These are phyloP conservation scores for Trachelipus rathkii DNA, from an alignment of 1,140 invertebrate species.

Conservation along the genomic window DNA sequence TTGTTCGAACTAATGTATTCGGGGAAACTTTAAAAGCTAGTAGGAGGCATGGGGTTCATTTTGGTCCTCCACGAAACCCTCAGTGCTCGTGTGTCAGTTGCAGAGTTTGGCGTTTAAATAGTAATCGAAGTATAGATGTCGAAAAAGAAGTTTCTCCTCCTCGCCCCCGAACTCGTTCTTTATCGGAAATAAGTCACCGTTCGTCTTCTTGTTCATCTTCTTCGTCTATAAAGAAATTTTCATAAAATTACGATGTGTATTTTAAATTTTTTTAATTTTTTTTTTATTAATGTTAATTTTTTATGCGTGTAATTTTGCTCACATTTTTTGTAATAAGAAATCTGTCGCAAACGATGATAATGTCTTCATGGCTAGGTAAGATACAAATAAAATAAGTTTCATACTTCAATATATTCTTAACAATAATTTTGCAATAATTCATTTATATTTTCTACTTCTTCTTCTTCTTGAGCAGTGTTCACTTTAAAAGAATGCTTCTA, in stretches of 20 bases:
- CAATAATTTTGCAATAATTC: too few relatives aligned
- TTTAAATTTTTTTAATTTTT: too few relatives aligned
- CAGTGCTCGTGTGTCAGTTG: constrained; percentile 68
- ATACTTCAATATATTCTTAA: too few relatives aligned
- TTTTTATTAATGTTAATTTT: too few relatives aligned
- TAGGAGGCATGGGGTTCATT: constrained; percentile 66
- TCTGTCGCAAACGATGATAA: too few relatives aligned
- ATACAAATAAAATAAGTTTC: too few relatives aligned
- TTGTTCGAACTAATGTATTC: constrained; percentile 53
- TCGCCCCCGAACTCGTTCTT: constrained; percentile 36
- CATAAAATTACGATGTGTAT: too few relatives aligned
- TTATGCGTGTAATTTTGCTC: too few relatives aligned
- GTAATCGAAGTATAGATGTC: not conserved
- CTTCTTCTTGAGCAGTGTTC: not conserved
- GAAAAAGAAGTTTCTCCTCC: not conserved
- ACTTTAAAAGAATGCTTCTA: not conserved
- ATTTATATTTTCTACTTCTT: too few relatives aligned
- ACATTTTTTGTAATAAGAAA: too few relatives aligned
- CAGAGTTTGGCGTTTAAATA: constrained; percentile 44
- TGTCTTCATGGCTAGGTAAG: too few relatives aligned
- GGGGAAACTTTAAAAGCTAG: constrained; percentile 59
- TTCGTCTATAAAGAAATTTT: not conserved
- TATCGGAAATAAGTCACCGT: constrained; percentile 26
- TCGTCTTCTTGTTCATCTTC: not conserved
- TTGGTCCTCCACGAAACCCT: constrained; percentile 70